Conservation (phyloP, 2,797 vertebrate species). For the Myotis daubentonii region DNA sequence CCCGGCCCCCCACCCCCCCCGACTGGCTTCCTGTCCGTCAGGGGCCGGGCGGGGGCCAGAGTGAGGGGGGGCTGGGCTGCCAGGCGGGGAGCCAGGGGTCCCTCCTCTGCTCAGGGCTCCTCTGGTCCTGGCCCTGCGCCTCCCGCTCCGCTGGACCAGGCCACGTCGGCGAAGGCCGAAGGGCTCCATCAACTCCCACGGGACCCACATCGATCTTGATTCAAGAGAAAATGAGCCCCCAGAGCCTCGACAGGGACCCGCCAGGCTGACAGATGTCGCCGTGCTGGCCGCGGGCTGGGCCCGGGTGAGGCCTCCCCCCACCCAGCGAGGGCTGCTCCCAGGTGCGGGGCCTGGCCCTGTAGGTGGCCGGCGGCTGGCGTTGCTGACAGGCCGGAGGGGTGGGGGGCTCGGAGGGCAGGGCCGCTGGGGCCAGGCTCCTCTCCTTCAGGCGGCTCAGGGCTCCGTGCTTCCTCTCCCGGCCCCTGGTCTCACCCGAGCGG, state of each 20-base stretch:
- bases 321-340: neutral
- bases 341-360: neutral
- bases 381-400: rapidly evolving
- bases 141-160: neutral
- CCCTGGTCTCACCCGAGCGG: neutral
- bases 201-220: neutral
- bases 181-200: neutral
- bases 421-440: rapidly evolving
- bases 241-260: neutral
- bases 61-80: neutral
- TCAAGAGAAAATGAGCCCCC: neutral
- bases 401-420: too few relatives aligned
- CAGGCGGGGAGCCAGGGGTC: rapidly evolving
- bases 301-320: neutral
- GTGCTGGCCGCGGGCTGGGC: neutral
- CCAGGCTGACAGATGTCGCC: neutral
- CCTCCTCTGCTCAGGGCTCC: rapidly evolving
- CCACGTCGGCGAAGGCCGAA: rapidly evolving
- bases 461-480: neutral
- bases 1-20: too few relatives aligned
- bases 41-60: neutral
- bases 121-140: rapidly evolving
- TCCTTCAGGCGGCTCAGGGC: rapidly evolving
- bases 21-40: neutral
- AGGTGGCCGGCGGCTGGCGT: neutral